phyloP scores from a whole-genome alignment of 2,113 vertebrate species.

The Otocyon megalotis region DNA sequence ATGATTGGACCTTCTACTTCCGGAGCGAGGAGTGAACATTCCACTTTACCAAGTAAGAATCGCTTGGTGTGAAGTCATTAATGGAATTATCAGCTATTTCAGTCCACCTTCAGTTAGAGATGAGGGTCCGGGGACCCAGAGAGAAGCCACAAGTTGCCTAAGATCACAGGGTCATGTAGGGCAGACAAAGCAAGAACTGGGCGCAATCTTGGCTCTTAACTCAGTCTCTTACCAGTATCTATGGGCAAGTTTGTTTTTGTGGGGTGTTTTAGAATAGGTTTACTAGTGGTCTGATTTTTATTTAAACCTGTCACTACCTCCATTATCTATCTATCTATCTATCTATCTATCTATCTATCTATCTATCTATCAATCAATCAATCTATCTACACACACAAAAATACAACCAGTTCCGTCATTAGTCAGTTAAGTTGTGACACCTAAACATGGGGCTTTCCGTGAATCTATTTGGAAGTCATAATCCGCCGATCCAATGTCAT shows the following conservation, averaged over 20 bases:
- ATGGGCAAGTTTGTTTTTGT: background rate
- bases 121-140: background rate
- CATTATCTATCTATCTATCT: background rate
- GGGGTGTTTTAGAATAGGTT: background rate
- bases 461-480: background rate
- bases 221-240: background rate
- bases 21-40: too few species aligned
- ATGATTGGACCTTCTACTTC: rapidly evolving
- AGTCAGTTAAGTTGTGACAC: background rate
- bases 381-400: background rate
- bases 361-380: background rate
- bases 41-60: background rate
- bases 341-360: background rate
- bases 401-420: background rate
- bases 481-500: background rate
- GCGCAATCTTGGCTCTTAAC: background rate
- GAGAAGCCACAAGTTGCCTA: background rate
- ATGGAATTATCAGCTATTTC: background rate
- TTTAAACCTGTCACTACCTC: background rate
- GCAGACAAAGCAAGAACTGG: background rate
- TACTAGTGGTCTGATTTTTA: background rate
- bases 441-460: background rate
- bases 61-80: too few species aligned
- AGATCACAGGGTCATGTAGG: background rate
- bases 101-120: background rate